Evolutionary conservation across 2,888 invertebrate genomes (phyloP).

Genomic region (Eupithecia inturbata): DNA sequence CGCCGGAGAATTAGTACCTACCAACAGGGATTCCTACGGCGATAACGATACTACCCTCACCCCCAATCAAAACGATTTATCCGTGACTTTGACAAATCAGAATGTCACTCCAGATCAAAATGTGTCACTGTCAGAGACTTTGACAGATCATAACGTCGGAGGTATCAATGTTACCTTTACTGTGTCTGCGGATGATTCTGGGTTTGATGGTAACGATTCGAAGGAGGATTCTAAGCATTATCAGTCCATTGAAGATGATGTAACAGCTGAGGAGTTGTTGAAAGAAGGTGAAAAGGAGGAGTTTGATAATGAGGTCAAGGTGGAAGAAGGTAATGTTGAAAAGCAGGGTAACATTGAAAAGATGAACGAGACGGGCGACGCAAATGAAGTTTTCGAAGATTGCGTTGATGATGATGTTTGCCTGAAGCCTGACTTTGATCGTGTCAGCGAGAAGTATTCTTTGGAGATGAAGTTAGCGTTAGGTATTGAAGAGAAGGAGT

Average conservation of each 20-base stretch:
- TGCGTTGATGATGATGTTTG: slow-evolving; percentile 57
- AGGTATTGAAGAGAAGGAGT: slow-evolving; percentile 55
- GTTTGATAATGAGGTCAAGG: slow-evolving; percentile 38
- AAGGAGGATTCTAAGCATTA: slow-evolving; percentile 33
- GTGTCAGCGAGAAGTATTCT: slow-evolving; percentile 66
- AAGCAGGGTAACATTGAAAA: not conserved
- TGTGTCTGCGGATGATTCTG: slow-evolving; percentile 48
- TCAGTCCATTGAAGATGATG: slow-evolving; percentile 22
- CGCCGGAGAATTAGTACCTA: slow-evolving; percentile 56
- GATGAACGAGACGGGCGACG: slow-evolving; percentile 33
- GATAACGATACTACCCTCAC: slow-evolving; percentile 66
- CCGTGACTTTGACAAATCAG: slow-evolving; percentile 69
- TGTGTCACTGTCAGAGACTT: slow-evolving; percentile 64
- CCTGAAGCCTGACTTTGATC: slow-evolving; percentile 47
- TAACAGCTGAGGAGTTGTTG: not conserved
- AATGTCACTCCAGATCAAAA: slow-evolving; percentile 58
- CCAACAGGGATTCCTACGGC: slow-evolving; percentile 51
- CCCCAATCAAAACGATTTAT: slow-evolving; percentile 62
- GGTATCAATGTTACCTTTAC: slow-evolving; percentile 27
- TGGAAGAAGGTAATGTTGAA: not conserved
- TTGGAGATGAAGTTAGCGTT: slow-evolving; percentile 77
- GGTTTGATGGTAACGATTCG: slow-evolving; percentile 38
- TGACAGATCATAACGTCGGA: slow-evolving; percentile 57
- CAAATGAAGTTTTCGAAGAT: slow-evolving; percentile 70
- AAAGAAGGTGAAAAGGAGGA: slow-evolving; percentile 9